phyloP scores from a whole-genome alignment of 2,113 vertebrate species.

The Kryptolebias marmoratus region DNA sequence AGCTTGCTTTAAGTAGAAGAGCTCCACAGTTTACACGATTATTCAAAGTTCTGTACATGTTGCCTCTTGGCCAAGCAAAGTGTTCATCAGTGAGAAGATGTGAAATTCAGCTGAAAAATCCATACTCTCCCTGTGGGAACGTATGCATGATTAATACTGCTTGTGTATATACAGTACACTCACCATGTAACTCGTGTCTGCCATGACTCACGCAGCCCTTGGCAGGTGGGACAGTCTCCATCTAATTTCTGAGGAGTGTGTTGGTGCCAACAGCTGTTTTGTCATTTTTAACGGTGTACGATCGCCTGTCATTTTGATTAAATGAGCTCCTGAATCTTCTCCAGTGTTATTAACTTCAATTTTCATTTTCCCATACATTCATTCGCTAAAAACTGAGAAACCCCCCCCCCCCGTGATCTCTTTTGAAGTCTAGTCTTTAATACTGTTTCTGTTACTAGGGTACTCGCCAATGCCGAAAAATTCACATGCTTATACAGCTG shows the following conservation, averaged over 20 bases:
- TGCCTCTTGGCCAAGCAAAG: conserved; percentile 60
- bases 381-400: conserved; percentile 18
- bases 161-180: conserved; percentile 59
- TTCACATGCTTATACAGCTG: conserved; percentile 13
- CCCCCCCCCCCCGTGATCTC: conserved; percentile 7
- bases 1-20: conserved; percentile 12
- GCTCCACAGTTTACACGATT: conserved; percentile 33
- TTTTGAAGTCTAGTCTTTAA: conserved; percentile 38
- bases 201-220: conserved; percentile 64
- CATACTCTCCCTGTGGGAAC: conserved; percentile 49
- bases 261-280: conserved; percentile 51
- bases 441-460: conserved; percentile 22
- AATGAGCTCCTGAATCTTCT: conserved; percentile 63
- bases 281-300: conserved; percentile 56
- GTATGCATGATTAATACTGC: conserved; percentile 68
- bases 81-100: conserved; percentile 66
- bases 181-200: conserved; percentile 58
- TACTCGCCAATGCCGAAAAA: conserved; percentile 28
- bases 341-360: conserved; percentile 72
- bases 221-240: conserved; percentile 68
- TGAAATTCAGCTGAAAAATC: conserved; percentile 53
- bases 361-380: conserved; percentile 53
- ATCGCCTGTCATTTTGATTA: conserved; percentile 76
- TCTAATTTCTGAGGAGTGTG: conserved; percentile 60
- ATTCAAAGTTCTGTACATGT: conserved; percentile 45